A percentile compares a stretch with the other conserved stretches of the same genome.
Conservation (phyloP, 2,797 vertebrate species). For the Sebastolobus altivelis region DNA sequence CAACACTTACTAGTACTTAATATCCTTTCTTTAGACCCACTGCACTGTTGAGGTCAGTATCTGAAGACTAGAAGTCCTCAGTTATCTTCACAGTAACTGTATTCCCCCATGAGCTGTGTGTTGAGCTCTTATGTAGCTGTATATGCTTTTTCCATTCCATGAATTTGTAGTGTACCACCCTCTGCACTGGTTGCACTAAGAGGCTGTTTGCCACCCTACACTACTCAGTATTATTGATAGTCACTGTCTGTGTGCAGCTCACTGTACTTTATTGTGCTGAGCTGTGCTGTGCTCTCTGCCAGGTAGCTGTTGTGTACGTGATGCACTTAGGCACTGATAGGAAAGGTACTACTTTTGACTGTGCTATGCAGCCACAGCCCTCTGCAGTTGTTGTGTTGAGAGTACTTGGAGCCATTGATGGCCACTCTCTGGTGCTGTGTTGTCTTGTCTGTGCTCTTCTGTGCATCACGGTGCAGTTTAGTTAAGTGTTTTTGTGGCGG, state of each 20-base stretch:
- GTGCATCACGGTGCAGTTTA: neutral
- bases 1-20: neutral
- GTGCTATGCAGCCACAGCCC: conserved; percentile 2
- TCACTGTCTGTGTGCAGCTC: conserved; percentile 4
- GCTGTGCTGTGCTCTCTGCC: conserved; percentile 6
- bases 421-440: neutral
- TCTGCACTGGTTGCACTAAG: conserved; percentile 4
- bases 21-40: neutral
- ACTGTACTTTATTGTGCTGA: conserved; percentile 17
- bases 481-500: neutral
- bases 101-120: neutral
- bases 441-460: conserved; percentile 3
- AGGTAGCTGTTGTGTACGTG: conserved; percentile 17
- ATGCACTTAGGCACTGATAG: conserved; percentile 31
- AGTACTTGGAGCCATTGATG: conserved; percentile 12
- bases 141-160: neutral
- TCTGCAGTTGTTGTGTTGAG: conserved; percentile 34
- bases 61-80: neutral
- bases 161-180: neutral
- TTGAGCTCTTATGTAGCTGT: neutral
- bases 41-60: neutral
- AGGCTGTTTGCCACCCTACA: neutral
- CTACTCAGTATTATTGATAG: conserved; percentile 8
- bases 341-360: conserved; percentile 14
- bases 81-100: neutral